Conservation (phyloP, 2,797 vertebrate genomes). For the Typhlichthys eigenmanni region DNA sequence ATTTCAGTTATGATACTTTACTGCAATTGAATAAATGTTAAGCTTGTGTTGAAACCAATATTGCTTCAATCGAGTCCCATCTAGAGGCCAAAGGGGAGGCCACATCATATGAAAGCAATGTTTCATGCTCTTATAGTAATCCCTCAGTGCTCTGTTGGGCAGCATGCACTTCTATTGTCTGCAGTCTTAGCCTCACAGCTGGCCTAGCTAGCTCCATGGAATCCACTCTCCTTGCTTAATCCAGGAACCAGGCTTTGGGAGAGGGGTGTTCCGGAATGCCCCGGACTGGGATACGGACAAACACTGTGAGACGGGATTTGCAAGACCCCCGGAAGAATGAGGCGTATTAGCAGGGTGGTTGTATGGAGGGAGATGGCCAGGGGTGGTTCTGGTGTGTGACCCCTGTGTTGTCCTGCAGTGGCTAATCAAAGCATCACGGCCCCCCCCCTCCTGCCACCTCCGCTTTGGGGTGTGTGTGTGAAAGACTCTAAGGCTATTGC, state of each 20-base stretch:
- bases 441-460: constrained; percentile 48
- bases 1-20: background rate
- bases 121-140: constrained; percentile 57
- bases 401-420: constrained; percentile 67
- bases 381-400: constrained; percentile 71
- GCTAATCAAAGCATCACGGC: constrained; percentile 70
- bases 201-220: constrained; percentile 41
- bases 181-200: constrained; percentile 47
- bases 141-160: constrained; percentile 26
- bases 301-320: constrained; percentile 67
- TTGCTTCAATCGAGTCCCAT: constrained; percentile 16
- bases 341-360: constrained; percentile 52
- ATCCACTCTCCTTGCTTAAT: constrained; percentile 46
- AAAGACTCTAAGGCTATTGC: constrained; percentile 30
- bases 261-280: constrained; percentile 54
- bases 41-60: background rate
- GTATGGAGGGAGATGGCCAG: constrained; percentile 45
- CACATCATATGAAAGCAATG: constrained; percentile 28
- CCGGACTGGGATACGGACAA: constrained; percentile 62
- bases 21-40: background rate
- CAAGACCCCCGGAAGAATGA: constrained; percentile 52
- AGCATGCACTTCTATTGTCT: constrained; percentile 62
- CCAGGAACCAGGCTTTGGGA: constrained; percentile 64
- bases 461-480: constrained; percentile 50
- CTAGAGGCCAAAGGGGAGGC: constrained; percentile 7